Evolutionary conservation across 2,888 invertebrate species (phyloP).

Genomic region (Daptonema setosum): DNA sequence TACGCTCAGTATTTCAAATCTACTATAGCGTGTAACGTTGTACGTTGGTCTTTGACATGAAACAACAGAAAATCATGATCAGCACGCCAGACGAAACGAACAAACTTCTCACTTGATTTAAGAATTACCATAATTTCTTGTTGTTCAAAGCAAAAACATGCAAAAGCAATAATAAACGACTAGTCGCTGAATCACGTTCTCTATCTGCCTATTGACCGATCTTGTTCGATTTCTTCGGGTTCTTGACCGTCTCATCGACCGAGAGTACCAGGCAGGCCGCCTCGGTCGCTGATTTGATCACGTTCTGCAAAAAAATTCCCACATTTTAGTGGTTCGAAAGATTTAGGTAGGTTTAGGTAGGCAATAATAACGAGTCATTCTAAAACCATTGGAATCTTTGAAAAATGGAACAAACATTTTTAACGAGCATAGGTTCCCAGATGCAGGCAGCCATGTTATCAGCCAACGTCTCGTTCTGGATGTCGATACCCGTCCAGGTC

Average conservation of each 20-base stretch:
- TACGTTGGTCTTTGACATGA: too few species aligned
- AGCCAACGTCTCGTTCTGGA: constrained; percentile 70
- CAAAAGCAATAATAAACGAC: too few species aligned
- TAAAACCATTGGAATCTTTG: not conserved
- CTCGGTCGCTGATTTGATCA: constrained; percentile 75
- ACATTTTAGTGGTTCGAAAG: not conserved
- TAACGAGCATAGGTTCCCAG: constrained; percentile 92
- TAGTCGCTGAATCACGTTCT: too few species aligned
- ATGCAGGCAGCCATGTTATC: constrained; percentile 81
- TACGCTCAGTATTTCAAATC: too few species aligned
- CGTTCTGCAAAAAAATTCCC: constrained; percentile 44
- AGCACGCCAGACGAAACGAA: too few species aligned
- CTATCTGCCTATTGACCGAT: constrained; percentile 1
- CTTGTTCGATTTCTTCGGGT: constrained; percentile 35
- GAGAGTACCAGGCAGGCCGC: constrained; percentile 85
- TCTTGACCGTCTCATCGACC: constrained; percentile 94
- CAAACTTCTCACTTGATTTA: too few species aligned
- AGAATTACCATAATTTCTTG: too few species aligned
- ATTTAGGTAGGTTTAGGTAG: not conserved
- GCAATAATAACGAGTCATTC: not conserved
- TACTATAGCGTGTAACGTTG: too few species aligned
- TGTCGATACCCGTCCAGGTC: constrained; percentile 75
- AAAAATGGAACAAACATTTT: constrained; percentile 32
- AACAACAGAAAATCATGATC: too few species aligned
- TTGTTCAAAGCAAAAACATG: too few species aligned